Evolutionary conservation across 2,113 vertebrate species (phyloP), one percentile per base, ranked within the genome.

Genomic region (Gyps fulvus): DNA sequence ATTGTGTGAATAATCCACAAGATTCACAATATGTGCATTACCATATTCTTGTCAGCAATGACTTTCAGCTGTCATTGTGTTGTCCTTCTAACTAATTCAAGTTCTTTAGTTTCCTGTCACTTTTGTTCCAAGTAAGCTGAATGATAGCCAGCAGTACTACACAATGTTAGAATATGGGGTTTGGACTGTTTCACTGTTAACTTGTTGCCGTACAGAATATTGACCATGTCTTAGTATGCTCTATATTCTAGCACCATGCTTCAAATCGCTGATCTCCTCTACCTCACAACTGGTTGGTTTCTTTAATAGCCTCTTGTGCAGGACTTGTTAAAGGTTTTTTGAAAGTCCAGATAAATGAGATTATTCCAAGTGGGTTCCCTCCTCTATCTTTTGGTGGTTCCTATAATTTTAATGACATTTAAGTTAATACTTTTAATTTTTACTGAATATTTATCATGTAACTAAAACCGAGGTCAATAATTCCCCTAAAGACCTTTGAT

Each of bases 401-500:
- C 72, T 87, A 26, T 85, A 66, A 93, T 92, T 95, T 96, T 95
- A 96, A 96, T 87, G 95, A 58, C 45, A 77, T 90, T 93, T 96
- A 89, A 96, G 52, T 90, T 93, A 96, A 93, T 94, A 83, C 4
- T 83, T 97, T 90, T 92, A 92, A 91, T 95, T 93, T 79, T 94
- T 87, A 77, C 20, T 54, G 20, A 84, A 8, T 92, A 93, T 97
- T 90, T 96, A 76, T 90, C 47, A 59, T 76, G 57, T 70, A 96
- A 94, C 78, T 86, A 94, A 86, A 63, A 96, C 82, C 82, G 58
- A 89, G 15, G 32, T 79, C 26, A 58, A 11, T 87, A 70, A 83
- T 86, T 93, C 73, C 76, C 79, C 77, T 47, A 70, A 97, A 96
- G 86, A 96, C 15, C 62, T 67, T 96, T 92, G 70, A 76, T 91